Evolutionary conservation across 2,888 invertebrate genomes (phyloP), one percentile per base, ranked within the genome.

Genomic region (Lacanobia wlatinum): DNA sequence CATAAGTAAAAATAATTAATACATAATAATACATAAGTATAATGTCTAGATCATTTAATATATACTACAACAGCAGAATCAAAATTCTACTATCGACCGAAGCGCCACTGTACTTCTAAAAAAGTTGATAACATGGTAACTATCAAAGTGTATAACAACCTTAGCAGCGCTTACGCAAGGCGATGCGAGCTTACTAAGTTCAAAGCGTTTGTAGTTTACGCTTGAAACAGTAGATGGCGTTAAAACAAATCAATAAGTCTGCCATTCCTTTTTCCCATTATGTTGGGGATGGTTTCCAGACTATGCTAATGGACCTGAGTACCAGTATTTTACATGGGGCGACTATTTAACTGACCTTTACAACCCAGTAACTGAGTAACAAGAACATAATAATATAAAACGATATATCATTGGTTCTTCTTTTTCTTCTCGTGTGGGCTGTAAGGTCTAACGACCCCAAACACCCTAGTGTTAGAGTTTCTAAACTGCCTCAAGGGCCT

Each of bases 201-300:
- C 21, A 46, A 8, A 9, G 21, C 10, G 21, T 63, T 68, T 16
- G 21, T 69, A 81, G 78, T 81, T 66, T 38, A 66, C 0, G 1
- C 0, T 28, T 1, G 1, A n/a, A 43, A 1, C n/a, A 23, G 68
- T 59, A 81, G 80, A 81, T 81, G 80, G 80, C 81, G 78, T 34
- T 70, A 8, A 7, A 59, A n/a, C 0, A n/a, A 76, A 55, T 1
- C 12, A 34, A 0, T 18, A n/a, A 18, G 8, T 34, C 34, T 34
- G 34, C 7, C 48, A 16, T 1, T n/a, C 6, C 18, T 8, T 34
- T 48, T 46, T 16, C 14, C 46, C 0, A 46, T 2, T 46, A 16
- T 46, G 16, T 46, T 46, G 48, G 48, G 48, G n/a, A n/a, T 10
- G 48, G n/a, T n/a, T 8, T 48, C n/a, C 18, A 48, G 48, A n/a